Percentiles rank a stretch among this genome's conserved stretches.
phyloP scores from a whole-genome alignment of 2,888 invertebrate genomes.

The Gastracanthus pulcherrimus region DNA sequence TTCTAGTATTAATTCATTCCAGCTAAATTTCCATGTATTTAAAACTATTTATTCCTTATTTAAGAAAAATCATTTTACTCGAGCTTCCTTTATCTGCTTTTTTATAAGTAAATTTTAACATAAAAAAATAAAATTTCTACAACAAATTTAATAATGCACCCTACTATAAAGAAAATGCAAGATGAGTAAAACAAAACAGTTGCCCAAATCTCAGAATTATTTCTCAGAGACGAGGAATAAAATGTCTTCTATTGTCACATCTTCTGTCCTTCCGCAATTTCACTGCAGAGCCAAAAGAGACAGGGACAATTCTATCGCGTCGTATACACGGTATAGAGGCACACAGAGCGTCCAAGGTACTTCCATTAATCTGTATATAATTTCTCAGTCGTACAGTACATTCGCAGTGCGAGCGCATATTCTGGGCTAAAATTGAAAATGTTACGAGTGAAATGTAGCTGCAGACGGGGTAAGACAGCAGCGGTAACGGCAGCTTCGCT shows the following conservation, averaged over 20 bases:
- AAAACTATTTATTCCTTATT: too few relatives aligned
- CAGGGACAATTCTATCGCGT: background rate
- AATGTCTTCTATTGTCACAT: background rate
- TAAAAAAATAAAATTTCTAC: too few relatives aligned
- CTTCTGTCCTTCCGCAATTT: background rate
- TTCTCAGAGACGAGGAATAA: background rate
- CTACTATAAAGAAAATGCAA: too few relatives aligned
- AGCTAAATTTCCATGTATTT: too few relatives aligned
- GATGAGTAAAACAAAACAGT: too few relatives aligned
- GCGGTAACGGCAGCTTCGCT: background rate
- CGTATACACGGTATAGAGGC: background rate
- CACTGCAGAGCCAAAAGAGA: background rate
- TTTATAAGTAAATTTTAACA: background rate
- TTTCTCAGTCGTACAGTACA: background rate
- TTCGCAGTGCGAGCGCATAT: too few relatives aligned
- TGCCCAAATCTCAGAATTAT: background rate
- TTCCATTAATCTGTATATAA: background rate
- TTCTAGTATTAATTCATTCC: too few relatives aligned
- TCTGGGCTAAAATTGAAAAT: slow-evolving; percentile 6
- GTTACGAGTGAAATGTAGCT: background rate
- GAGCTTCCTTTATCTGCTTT: background rate
- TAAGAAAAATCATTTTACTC: too few relatives aligned
- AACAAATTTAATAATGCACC: too few relatives aligned
- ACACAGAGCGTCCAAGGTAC: background rate
- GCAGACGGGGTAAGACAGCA: background rate